These are phyloP conservation scores for Trichoplusia ni DNA, from an alignment of 1,140 invertebrate species.

Conservation along the genomic window DNA sequence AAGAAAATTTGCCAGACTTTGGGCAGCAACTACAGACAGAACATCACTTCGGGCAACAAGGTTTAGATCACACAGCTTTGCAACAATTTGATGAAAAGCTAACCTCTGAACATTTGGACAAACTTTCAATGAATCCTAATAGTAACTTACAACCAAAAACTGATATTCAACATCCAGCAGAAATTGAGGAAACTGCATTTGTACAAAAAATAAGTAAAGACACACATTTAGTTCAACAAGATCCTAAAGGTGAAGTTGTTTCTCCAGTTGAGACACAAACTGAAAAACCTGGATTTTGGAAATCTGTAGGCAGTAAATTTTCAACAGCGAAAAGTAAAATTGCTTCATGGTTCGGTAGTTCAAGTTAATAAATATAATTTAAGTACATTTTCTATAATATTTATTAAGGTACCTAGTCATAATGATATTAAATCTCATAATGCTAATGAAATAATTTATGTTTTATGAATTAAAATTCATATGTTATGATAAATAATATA, in stretches of 20 bases:
- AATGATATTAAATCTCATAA: neutral
- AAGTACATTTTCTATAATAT: slow-evolving; percentile 29
- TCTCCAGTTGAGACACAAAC: slow-evolving; percentile 33
- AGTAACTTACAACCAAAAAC: neutral
- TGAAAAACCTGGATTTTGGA: slow-evolving; percentile 81
- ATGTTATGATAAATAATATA: neutral
- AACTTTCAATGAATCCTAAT: neutral
- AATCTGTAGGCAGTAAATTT: slow-evolving; percentile 78
- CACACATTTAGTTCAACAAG: neutral
- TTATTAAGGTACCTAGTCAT: slow-evolving; percentile 32
- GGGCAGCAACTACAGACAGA: slow-evolving; percentile 30
- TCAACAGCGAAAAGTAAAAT: slow-evolving; percentile 81
- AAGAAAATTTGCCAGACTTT: slow-evolving; percentile 34
- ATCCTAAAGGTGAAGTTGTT: neutral
- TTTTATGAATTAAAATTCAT: neutral
- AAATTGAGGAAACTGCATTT: neutral
- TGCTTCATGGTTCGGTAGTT: slow-evolving; percentile 70
- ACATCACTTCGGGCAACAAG: slow-evolving; percentile 10
- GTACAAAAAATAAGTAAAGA: neutral
- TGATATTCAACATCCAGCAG: neutral
- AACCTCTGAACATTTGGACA: neutral
- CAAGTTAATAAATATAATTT: slow-evolving; percentile 33
- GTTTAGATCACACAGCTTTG: no score
- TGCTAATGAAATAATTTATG: neutral
- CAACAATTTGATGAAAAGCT: slow-evolving; percentile 34